Evolutionary conservation across 1,140 invertebrate species (phyloP).

Genomic region (Ctenoplectra terminalis): DNA sequence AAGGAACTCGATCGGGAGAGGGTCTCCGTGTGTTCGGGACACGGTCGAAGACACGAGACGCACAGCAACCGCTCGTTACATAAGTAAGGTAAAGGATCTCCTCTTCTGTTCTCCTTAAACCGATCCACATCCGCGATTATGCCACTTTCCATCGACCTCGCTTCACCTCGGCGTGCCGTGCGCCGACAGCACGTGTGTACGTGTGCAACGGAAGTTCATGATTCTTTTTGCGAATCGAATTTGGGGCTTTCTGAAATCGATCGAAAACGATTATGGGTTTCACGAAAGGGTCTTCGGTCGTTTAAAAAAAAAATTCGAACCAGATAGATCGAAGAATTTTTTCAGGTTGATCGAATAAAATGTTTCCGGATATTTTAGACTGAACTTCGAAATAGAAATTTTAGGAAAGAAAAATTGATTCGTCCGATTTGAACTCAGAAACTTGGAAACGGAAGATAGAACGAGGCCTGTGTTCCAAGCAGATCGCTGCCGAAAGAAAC

Average conservation of each 20-base stretch:
- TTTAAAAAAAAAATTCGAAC: no score
- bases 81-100: slow-evolving; percentile 81
- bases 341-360: no score
- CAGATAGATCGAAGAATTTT: neutral
- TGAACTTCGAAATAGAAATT: no score
- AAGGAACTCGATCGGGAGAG: slow-evolving; percentile 21
- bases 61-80: slow-evolving; percentile 75
- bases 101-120: slow-evolving; percentile 77
- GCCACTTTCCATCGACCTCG: slow-evolving; percentile 80
- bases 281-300: neutral
- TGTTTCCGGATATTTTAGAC: no score
- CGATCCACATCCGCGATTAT: slow-evolving; percentile 81
- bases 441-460: neutral
- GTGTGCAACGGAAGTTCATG: slow-evolving; percentile 14
- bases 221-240: slow-evolving; percentile 7
- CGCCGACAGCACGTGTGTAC: slow-evolving; percentile 18
- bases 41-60: slow-evolving; percentile 79
- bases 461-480: neutral
- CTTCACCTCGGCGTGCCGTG: slow-evolving; percentile 61
- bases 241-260: neutral
- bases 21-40: slow-evolving; percentile 61
- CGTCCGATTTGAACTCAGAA: neutral
- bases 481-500: no score
- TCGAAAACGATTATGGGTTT: neutral
- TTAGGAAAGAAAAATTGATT: neutral